A percentile compares a stretch with the other conserved stretches of the same genome.
phyloP scores from a whole-genome alignment of 2,113 vertebrate species.

The Perca schrenkii region DNA sequence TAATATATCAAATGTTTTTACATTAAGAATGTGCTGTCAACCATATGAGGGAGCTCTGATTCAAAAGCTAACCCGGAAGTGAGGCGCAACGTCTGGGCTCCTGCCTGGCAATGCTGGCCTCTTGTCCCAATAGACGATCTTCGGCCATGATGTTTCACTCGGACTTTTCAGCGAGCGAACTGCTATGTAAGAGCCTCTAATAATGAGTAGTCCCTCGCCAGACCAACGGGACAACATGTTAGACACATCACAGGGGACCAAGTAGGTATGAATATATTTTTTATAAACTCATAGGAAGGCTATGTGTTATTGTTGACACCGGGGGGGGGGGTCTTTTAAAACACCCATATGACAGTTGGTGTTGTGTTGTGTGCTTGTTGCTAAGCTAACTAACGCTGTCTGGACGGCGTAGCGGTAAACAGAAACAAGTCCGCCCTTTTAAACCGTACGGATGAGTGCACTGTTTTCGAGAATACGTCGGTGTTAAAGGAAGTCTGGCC shows the following conservation, averaged over 20 bases:
- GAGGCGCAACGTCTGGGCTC: too few relatives aligned
- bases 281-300: too few relatives aligned
- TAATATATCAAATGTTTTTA: too few relatives aligned
- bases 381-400: slow-evolving; percentile 67
- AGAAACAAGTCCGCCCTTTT: not conserved
- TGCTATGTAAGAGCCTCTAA: not conserved
- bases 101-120: not conserved
- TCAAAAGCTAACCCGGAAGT: not conserved
- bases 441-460: rapidly evolving
- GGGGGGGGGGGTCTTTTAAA: not conserved
- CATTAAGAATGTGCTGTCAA: not conserved
- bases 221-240: not conserved
- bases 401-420: slow-evolving; percentile 25
- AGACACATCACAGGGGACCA: not conserved
- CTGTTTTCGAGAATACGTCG: rapidly evolving
- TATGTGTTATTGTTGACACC: not conserved
- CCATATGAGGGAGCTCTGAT: not conserved
- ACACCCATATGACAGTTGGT: not conserved
- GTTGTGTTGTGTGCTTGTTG: slow-evolving; percentile 23
- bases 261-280: not conserved
- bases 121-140: slow-evolving; percentile 42
- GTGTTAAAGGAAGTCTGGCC: not conserved
- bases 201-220: too few relatives aligned
- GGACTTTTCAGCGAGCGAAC: not conserved
- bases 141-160: slow-evolving; percentile 28